phyloP scores from a whole-genome alignment of 2,797 vertebrate genomes.

The Setipinna tenuifilis region DNA sequence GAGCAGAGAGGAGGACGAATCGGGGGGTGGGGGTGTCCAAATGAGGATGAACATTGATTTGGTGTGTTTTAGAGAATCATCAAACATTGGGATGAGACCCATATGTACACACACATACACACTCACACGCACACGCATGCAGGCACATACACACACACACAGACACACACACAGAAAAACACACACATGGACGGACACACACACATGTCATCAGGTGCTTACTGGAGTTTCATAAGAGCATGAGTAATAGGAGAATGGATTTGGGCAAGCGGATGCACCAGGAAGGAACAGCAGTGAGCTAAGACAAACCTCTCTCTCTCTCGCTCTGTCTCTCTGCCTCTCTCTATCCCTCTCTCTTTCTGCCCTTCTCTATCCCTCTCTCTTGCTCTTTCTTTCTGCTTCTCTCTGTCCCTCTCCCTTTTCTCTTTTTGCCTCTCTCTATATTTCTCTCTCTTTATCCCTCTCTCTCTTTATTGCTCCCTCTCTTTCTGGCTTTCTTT shows the following conservation, averaged over 20 bases:
- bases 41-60: too few relatives aligned
- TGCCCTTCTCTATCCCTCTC: not conserved
- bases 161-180: not conserved
- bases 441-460: not conserved
- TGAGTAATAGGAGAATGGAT: not conserved
- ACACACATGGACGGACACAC: not conserved
- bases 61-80: too few relatives aligned
- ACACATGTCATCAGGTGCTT: not conserved
- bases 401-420: too few relatives aligned
- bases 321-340: not conserved
- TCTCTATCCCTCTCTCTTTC: not conserved
- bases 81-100: not conserved
- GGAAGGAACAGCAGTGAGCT: not conserved
- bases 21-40: too few relatives aligned
- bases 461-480: not conserved
- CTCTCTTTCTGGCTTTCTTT: not conserved
- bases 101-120: not conserved
- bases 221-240: not conserved
- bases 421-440: too few relatives aligned
- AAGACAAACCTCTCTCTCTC: not conserved
- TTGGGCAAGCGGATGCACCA: not conserved
- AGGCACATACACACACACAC: not conserved
- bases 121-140: not conserved
- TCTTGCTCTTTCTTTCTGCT: not conserved
- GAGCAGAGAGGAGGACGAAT: too few relatives aligned